A percentile compares a stretch with the other conserved stretches of the same genome.
phyloP scores from a whole-genome alignment of 2,888 invertebrate genomes.

The Synergus gifuensis region DNA sequence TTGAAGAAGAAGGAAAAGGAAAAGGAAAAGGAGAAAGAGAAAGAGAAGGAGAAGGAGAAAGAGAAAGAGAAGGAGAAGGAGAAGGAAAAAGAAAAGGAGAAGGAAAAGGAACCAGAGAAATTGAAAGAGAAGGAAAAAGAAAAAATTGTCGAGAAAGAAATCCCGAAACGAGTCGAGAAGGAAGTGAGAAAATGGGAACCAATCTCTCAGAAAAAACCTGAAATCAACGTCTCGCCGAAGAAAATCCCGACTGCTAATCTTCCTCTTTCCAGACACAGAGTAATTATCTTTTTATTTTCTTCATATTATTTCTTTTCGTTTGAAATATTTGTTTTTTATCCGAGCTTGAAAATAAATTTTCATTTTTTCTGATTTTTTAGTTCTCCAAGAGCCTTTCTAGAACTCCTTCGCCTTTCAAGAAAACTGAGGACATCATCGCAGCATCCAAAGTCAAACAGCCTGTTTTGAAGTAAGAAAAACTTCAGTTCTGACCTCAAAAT shows the following conservation, averaged over 20 bases:
- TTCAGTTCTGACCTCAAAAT: background rate
- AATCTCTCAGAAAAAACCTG: constrained; percentile 64
- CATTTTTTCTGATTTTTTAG: constrained; percentile 65
- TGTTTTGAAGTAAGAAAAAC: constrained; percentile 59
- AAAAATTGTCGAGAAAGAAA: constrained; percentile 69
- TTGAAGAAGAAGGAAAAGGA: constrained; percentile 43
- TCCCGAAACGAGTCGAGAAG: constrained; percentile 67
- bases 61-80: constrained; percentile 56
- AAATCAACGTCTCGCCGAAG: constrained; percentile 72
- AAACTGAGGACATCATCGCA: constrained; percentile 77
- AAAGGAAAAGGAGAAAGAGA: constrained; percentile 51
- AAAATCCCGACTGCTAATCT: constrained; percentile 68
- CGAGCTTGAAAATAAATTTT: constrained; percentile 37
- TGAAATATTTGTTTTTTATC: background rate
- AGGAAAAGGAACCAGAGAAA: constrained; percentile 52
- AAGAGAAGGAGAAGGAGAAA: constrained; percentile 56
- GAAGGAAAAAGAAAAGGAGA: constrained; percentile 67
- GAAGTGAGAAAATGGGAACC: constrained; percentile 67
- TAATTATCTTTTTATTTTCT: constrained; percentile 52
- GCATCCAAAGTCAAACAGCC: constrained; percentile 68
- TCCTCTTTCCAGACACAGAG: constrained; percentile 72
- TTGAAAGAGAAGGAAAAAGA: constrained; percentile 68
- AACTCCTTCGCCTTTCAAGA: constrained; percentile 91
- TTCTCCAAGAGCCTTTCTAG: constrained; percentile 89
- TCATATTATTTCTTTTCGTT: constrained; percentile 19